Conservation (phyloP, 2,888 invertebrate genomes). For the Diaprepes abbreviatus region DNA sequence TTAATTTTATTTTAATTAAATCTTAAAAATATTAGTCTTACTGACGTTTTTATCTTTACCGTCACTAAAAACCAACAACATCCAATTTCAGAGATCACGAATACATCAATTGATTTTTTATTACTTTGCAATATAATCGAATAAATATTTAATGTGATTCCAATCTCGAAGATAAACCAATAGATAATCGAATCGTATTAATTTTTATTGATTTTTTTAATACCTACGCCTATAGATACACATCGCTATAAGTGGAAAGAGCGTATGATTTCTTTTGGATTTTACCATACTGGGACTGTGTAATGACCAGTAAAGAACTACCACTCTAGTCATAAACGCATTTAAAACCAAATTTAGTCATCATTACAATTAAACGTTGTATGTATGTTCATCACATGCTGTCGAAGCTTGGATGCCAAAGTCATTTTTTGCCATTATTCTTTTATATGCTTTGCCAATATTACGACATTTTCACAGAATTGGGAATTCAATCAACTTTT, state of each 20-base stretch:
- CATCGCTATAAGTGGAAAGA: conserved; percentile 31
- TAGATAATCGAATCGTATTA: conserved; percentile 30
- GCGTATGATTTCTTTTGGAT: conserved; percentile 40
- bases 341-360: conserved; percentile 43
- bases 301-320: conserved; percentile 35
- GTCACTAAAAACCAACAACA: not conserved
- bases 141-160: conserved; percentile 25
- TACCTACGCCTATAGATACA: conserved; percentile 32
- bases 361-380: conserved; percentile 44
- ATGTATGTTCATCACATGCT: conserved; percentile 41
- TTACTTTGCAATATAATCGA: not conserved
- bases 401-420: conserved; percentile 38
- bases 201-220: conserved; percentile 31
- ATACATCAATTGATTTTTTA: not conserved
- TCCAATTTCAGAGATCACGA: conserved; percentile 5
- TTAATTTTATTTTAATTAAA: not conserved
- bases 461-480: conserved; percentile 37
- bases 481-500: conserved; percentile 30
- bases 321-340: conserved; percentile 34
- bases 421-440: conserved; percentile 30
- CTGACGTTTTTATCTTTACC: not conserved
- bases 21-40: not conserved
- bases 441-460: conserved; percentile 24
- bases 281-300: conserved; percentile 31
- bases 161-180: conserved; percentile 32